Evolutionary conservation across 2,113 vertebrate genomes (phyloP).

Genomic region (Mesembrinibis cayennensis): DNA sequence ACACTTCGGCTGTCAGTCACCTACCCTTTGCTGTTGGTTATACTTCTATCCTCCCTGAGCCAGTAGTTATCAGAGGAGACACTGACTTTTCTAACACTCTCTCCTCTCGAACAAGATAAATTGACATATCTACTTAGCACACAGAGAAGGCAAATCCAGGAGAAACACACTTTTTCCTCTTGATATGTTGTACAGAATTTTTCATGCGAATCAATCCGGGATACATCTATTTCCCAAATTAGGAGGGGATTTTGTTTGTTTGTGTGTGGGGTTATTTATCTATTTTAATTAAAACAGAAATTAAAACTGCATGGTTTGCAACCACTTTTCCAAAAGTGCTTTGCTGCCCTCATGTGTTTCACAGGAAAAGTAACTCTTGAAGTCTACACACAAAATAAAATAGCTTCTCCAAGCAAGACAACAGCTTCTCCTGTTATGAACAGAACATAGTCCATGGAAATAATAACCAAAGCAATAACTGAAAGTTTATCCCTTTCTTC

Average conservation of each 20-base stretch:
- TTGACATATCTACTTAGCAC: background rate
- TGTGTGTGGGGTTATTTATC: background rate
- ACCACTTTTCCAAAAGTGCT: background rate
- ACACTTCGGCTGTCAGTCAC: background rate
- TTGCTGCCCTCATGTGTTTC: constrained; percentile 60
- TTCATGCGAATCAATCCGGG: background rate
- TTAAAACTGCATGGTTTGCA: background rate
- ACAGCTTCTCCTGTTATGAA: background rate
- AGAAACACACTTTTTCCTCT: background rate
- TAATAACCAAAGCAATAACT: background rate
- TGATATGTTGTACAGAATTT: background rate
- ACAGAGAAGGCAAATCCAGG: background rate
- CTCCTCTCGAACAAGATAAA: background rate
- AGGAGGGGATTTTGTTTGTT: background rate
- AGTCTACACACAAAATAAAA: background rate
- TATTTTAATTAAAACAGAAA: background rate
- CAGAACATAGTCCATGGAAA: background rate
- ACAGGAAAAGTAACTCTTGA: background rate
- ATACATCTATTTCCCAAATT: background rate
- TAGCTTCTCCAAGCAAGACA: background rate
- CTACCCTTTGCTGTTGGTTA: background rate
- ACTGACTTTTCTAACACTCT: background rate
- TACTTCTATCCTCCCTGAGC: background rate
- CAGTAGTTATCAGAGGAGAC: background rate
- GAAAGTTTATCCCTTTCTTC: background rate